phyloP scores from a whole-genome alignment of 2,113 vertebrate genomes.

The Anhinga rufa region DNA sequence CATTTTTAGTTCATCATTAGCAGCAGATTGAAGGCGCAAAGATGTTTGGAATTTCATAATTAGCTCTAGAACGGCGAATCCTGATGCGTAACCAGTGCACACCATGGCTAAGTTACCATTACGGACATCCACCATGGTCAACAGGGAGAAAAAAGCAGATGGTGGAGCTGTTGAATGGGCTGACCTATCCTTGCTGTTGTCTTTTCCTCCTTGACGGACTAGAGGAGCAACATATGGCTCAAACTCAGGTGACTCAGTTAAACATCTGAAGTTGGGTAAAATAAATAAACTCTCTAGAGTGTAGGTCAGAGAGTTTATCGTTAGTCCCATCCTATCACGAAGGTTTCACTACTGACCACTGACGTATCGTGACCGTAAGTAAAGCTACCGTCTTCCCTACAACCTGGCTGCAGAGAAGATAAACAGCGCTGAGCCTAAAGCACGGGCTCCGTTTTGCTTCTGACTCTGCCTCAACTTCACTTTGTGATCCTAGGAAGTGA shows the following conservation, averaged over 20 bases:
- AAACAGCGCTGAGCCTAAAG: background rate
- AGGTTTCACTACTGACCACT: background rate
- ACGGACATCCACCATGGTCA: background rate
- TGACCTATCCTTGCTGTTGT: background rate
- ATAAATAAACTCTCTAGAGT: background rate
- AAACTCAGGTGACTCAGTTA: background rate
- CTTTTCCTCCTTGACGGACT: background rate
- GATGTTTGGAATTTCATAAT: background rate
- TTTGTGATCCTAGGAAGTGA: background rate
- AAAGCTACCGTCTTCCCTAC: background rate
- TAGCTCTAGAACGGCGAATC: background rate
- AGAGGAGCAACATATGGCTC: background rate
- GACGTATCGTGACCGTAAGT: no score
- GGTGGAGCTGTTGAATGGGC: background rate
- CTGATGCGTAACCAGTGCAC: fast-evolving
- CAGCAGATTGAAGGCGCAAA: background rate
- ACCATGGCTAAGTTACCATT: background rate
- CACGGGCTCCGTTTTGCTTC: background rate
- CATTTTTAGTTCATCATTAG: background rate
- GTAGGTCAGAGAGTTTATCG: background rate
- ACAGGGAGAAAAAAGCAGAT: background rate
- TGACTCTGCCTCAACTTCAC: background rate
- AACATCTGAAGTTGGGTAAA: background rate
- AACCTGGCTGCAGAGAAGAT: no score
- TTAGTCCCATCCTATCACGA: background rate